phyloP scores from a whole-genome alignment of 2,888 invertebrate genomes.

The Latrodectus hesperus region DNA sequence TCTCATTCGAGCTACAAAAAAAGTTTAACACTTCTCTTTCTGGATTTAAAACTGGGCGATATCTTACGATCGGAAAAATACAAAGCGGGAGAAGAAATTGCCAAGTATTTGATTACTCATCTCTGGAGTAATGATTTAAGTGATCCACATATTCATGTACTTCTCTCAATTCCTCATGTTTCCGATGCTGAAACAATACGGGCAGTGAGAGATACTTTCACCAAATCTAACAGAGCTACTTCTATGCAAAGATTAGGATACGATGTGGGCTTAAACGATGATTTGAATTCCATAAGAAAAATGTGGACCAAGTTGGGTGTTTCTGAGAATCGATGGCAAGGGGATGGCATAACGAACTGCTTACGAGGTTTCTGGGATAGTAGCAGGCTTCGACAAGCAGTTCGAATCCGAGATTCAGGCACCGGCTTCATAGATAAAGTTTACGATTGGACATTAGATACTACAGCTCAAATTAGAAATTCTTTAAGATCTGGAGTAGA shows the following conservation, averaged over 20 bases:
- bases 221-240: constrained; percentile 47
- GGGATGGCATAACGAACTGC: constrained; percentile 71
- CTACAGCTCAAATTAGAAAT: constrained; percentile 57
- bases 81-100: constrained; percentile 70
- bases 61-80: constrained; percentile 66
- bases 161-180: constrained; percentile 70
- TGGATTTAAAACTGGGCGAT: constrained; percentile 70
- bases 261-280: constrained; percentile 71
- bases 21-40: constrained; percentile 69
- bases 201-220: constrained; percentile 69
- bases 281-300: constrained; percentile 63
- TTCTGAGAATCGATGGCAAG: constrained; percentile 71
- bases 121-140: constrained; percentile 67
- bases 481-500: constrained; percentile 68
- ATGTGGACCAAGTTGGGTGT: constrained; percentile 70
- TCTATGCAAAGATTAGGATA: constrained; percentile 65
- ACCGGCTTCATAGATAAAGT: constrained; percentile 70
- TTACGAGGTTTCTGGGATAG: constrained; percentile 69
- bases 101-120: constrained; percentile 68
- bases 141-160: constrained; percentile 48
- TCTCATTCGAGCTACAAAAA: constrained; percentile 41
- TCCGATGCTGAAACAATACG: constrained; percentile 70
- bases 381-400: constrained; percentile 68
- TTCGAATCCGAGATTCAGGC: constrained; percentile 68
- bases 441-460: constrained; percentile 72